Evolutionary conservation across 2,888 invertebrate species (phyloP).

Genomic region (Crossocerus cetratus): DNA sequence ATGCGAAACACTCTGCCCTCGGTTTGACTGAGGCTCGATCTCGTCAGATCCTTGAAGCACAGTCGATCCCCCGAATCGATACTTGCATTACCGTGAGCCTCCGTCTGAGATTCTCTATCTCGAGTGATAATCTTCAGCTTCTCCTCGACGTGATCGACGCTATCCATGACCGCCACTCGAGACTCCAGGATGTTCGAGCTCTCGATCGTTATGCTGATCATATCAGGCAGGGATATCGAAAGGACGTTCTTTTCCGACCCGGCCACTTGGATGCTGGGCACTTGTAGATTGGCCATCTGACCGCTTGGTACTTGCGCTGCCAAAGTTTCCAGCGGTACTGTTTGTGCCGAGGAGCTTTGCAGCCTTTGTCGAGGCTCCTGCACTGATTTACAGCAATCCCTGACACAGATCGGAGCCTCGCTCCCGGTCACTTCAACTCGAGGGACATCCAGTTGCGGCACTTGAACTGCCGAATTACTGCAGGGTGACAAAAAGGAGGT

Average conservation of each 20-base stretch:
- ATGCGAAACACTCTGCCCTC: constrained; percentile 66
- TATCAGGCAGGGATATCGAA: constrained; percentile 69
- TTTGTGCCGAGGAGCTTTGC: not conserved
- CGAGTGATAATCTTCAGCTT: constrained; percentile 19
- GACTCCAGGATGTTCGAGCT: constrained; percentile 64
- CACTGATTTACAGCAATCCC: constrained; percentile 29
- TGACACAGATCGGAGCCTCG: not conserved
- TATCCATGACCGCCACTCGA: constrained; percentile 58
- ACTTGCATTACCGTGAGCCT: not conserved
- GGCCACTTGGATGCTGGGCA: not conserved
- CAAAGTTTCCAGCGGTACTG: not conserved
- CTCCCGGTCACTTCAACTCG: not conserved
- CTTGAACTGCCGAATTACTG: constrained; percentile 51
- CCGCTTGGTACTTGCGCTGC: not conserved
- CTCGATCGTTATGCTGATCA: constrained; percentile 69
- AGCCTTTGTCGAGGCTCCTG: not conserved
- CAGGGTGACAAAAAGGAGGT: constrained; percentile 47
- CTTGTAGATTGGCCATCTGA: not conserved
- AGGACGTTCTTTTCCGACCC: constrained; percentile 64
- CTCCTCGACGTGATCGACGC: constrained; percentile 15
- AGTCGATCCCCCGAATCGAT: constrained; percentile 12
- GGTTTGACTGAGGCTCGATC: constrained; percentile 55
- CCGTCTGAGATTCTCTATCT: constrained; percentile 65
- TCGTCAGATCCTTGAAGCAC: constrained; percentile 40
- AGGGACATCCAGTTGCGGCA: constrained; percentile 34